Evolutionary conservation across 2,113 vertebrate genomes (phyloP).

Genomic region (Apaloderma vittatum): DNA sequence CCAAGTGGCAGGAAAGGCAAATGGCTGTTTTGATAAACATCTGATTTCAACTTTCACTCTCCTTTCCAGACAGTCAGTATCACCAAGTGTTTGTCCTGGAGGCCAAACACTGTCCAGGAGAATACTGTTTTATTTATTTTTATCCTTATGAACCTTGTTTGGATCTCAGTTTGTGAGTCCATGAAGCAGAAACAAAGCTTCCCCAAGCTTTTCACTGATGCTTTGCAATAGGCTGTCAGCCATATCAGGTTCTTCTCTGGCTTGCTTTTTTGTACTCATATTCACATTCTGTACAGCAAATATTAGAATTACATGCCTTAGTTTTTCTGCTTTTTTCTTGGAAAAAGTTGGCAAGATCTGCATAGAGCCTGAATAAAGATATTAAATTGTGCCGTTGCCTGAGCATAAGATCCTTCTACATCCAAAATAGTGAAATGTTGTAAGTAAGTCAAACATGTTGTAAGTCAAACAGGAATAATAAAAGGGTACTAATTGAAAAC

Average conservation of each 20-base stretch:
- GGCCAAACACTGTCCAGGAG: not conserved
- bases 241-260: not conserved
- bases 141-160: not conserved
- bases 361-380: not conserved
- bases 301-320: not conserved
- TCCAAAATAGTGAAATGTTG: not conserved
- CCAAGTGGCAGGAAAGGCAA: not conserved
- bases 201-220: not conserved
- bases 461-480: not conserved
- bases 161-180: not conserved
- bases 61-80: not conserved
- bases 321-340: not conserved
- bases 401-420: not conserved
- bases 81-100: constrained; percentile 10
- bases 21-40: not conserved
- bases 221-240: not conserved
- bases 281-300: not conserved
- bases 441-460: not conserved
- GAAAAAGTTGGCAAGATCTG: not conserved
- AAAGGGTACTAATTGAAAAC: not conserved
- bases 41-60: not conserved
- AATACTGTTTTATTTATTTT: constrained; percentile 9
- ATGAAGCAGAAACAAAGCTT: not conserved
- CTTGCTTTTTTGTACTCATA: not conserved
- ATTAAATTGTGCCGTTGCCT: not conserved